phyloP scores from a whole-genome alignment of 2,113 vertebrate genomes.

The Dipodomys merriami region DNA sequence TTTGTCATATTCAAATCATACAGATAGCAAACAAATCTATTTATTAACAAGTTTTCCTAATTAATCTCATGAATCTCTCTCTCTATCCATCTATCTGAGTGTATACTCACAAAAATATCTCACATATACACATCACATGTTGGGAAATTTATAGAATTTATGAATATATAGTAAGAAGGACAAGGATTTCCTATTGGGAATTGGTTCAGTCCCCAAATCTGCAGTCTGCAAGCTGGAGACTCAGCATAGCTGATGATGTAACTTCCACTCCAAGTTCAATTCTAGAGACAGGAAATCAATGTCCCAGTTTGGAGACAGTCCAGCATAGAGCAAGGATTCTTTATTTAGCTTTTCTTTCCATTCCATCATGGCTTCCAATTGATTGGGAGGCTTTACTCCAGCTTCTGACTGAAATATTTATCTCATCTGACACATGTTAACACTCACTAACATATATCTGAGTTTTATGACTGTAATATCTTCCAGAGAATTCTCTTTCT shows the following conservation, averaged over 20 bases:
- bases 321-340: neutral
- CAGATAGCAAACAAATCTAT: neutral
- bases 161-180: neutral
- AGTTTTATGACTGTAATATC: neutral
- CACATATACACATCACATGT: too few species aligned
- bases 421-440: neutral
- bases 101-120: neutral
- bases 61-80: neutral
- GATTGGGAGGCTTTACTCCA: neutral
- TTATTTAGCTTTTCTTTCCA: neutral
- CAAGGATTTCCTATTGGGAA: neutral
- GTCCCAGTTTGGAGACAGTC: neutral
- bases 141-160: too few species aligned
- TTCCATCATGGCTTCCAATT: neutral
- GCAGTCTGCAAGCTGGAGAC: neutral
- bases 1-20: neutral
- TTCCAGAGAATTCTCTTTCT: neutral
- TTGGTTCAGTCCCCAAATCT: neutral
- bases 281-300: neutral
- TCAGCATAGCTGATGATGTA: accelerated
- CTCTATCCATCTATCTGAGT: neutral
- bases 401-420: neutral
- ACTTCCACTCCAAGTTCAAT: neutral
- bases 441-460: neutral
- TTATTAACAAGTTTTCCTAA: neutral